These are phyloP conservation scores for Vidua macroura DNA, from an alignment of 2,113 vertebrate genomes.

Conservation along the genomic window DNA sequence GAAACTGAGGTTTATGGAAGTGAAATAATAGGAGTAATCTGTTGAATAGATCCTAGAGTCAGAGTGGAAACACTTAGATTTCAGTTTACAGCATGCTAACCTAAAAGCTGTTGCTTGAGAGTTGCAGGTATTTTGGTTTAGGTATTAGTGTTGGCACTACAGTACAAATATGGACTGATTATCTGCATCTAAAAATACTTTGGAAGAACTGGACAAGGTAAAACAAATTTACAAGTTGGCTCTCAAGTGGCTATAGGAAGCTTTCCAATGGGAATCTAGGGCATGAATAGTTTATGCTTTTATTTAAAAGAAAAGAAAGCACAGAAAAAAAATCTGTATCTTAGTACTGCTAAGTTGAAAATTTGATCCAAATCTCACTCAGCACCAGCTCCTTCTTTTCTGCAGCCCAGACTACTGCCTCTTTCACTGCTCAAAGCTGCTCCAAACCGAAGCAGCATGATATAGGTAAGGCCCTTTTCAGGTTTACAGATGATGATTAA, in stretches of 20 bases:
- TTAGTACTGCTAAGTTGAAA: not conserved
- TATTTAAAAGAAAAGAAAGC: not conserved
- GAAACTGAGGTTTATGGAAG: not conserved
- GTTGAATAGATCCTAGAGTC: not conserved
- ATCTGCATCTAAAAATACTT: not conserved
- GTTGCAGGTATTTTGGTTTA: not conserved
- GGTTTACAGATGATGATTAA: not conserved
- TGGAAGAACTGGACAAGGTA: not conserved
- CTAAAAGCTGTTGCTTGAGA: not conserved
- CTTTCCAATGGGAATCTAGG: not conserved
- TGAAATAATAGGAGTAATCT: not conserved
- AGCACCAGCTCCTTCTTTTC: not conserved
- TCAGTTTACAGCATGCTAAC: not conserved
- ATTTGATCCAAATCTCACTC: not conserved
- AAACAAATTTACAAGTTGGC: not conserved
- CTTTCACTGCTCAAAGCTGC: not conserved
- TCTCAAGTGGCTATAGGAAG: not conserved
- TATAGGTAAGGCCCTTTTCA: not conserved
- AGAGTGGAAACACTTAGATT: not conserved
- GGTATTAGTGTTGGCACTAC: not conserved
- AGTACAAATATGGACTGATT: not conserved
- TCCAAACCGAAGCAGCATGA: not conserved
- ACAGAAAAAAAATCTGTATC: not conserved
- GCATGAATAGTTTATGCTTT: not conserved
- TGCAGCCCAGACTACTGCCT: not conserved